phyloP scores from a whole-genome alignment of 35 echinoderm and acorn worm species.

The Apostichopus parvimensis region DNA sequence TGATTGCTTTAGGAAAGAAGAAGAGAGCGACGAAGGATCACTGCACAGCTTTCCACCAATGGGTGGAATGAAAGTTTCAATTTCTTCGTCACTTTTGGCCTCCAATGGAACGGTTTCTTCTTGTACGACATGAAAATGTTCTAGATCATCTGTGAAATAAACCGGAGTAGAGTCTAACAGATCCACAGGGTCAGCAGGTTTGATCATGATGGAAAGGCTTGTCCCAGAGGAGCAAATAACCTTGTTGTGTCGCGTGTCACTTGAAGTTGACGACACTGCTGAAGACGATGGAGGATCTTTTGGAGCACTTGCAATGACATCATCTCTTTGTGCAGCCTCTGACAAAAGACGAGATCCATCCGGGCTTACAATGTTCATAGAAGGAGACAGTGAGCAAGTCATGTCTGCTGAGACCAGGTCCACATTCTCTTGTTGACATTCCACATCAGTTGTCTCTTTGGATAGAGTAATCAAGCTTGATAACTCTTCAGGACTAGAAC shows the following conservation, averaged over 20 bases:
- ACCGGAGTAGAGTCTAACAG: background rate
- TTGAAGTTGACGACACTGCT: background rate
- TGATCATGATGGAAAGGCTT: background rate
- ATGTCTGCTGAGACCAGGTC: background rate
- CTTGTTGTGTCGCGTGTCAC: background rate
- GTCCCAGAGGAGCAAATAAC: background rate
- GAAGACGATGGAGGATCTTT: background rate
- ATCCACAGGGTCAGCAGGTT: background rate
- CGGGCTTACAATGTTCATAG: background rate
- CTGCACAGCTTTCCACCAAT: background rate
- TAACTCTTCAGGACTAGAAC: too few relatives aligned
- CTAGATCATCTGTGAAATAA: constrained; percentile 13
- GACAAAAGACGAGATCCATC: background rate
- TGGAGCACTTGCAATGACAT: background rate
- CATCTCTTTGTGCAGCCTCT: background rate
- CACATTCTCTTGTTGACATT: background rate
- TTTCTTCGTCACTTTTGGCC: constrained; percentile 4
- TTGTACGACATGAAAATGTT: constrained; percentile 27
- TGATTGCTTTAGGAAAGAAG: background rate
- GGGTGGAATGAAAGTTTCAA: constrained; percentile 5
- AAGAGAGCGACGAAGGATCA: background rate
- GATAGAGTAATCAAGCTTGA: background rate
- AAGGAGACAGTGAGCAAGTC: background rate
- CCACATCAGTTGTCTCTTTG: background rate
- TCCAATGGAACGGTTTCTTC: constrained; percentile 34